These are phyloP conservation scores for Syngnathoides biaculeatus DNA, from an alignment of 2,113 vertebrate species.

Conservation along the genomic window DNA sequence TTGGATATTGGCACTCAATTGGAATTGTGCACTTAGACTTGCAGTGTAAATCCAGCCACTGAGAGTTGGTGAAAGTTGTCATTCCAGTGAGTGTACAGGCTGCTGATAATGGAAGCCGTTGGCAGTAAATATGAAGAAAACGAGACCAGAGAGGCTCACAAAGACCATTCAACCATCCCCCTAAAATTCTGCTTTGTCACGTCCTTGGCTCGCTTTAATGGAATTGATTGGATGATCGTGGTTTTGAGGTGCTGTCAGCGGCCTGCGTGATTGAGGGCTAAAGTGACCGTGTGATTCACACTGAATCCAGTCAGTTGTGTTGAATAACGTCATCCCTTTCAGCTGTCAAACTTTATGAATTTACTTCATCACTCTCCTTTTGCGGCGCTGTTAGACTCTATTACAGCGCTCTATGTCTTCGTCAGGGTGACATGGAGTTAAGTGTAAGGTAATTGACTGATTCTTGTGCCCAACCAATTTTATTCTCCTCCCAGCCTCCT, in stretches of 20 bases:
- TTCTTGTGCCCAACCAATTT: constrained; percentile 26
- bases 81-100: constrained; percentile 33
- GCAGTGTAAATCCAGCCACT: not conserved
- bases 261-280: constrained; percentile 28
- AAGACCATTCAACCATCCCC: constrained; percentile 28
- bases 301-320: constrained; percentile 22
- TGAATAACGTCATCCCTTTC: constrained; percentile 38
- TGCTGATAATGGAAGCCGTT: constrained; percentile 30
- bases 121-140: constrained; percentile 44
- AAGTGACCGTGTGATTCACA: constrained; percentile 25
- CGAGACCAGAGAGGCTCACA: constrained; percentile 19
- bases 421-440: constrained; percentile 19
- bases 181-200: constrained; percentile 32
- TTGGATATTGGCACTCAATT: not conserved
- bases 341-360: constrained; percentile 30
- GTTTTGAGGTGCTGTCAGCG: constrained; percentile 19
- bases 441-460: constrained; percentile 13
- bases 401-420: constrained; percentile 19
- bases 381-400: constrained; percentile 6
- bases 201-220: constrained; percentile 40
- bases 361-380: constrained; percentile 35
- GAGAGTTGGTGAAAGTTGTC: constrained; percentile 25
- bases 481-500: constrained; percentile 7
- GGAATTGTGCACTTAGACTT: not conserved
- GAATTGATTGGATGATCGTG: constrained; percentile 31